Conservation (phyloP, 2,113 vertebrate genomes). For the Opisthocomus hoazin region DNA sequence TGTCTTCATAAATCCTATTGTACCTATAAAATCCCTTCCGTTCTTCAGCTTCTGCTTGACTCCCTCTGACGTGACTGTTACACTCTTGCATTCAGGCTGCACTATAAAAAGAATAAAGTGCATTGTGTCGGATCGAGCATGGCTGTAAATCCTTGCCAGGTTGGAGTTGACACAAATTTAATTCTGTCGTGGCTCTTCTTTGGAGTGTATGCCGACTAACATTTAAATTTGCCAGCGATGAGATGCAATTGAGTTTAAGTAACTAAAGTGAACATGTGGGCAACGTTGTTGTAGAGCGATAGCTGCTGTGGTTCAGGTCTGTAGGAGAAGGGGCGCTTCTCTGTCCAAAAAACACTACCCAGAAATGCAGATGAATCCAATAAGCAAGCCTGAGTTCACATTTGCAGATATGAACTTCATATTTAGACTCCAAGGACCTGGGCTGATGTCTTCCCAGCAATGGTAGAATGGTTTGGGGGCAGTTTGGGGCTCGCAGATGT, state of each 20-base stretch:
- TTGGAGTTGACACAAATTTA: constrained; percentile 2
- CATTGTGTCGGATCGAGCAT: not conserved
- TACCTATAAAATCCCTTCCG: constrained; percentile 3
- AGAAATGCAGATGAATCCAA: not conserved
- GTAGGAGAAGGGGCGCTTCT: not conserved
- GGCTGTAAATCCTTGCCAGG: constrained; percentile 16
- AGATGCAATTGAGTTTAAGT: constrained; percentile 11
- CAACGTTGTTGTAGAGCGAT: not conserved
- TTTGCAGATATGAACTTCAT: not conserved
- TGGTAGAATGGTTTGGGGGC: no score
- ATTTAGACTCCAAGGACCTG: not conserved
- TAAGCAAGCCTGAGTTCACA: not conserved
- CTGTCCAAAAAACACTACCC: not conserved
- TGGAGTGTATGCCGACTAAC: not conserved
- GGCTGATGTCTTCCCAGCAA: not conserved
- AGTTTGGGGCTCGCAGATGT: not conserved
- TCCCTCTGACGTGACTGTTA: not conserved
- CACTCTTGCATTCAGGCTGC: not conserved
- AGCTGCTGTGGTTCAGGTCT: not conserved
- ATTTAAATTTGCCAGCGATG: constrained; percentile 6
- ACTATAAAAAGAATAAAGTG: constrained; percentile 22
- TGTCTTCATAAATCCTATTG: constrained; percentile 36
- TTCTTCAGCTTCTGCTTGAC: not conserved
- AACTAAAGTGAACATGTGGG: not conserved
- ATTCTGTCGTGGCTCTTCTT: constrained; percentile 6